Evolutionary conservation across 2,888 invertebrate species (phyloP).

Genomic region (Gastracanthus pulcherrimus): DNA sequence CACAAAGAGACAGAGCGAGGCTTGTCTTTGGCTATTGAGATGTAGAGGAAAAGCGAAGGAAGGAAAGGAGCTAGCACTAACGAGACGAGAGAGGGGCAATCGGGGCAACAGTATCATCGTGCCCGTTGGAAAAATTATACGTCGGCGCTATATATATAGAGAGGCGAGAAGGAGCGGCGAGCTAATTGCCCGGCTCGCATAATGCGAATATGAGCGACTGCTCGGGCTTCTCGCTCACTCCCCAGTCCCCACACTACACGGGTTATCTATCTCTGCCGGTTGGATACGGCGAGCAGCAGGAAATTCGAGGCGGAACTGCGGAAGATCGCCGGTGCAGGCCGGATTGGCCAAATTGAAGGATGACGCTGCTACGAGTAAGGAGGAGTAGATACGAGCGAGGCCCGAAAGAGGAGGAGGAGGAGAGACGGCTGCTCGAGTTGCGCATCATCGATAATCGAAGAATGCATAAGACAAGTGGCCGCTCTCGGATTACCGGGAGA

Average conservation of each 20-base stretch:
- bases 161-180: background rate
- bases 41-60: no score
- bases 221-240: constrained; percentile 6
- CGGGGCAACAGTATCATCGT: no score
- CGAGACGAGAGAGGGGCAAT: no score
- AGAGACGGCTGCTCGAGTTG: constrained; percentile 9
- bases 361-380: no score
- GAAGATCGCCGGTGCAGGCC: background rate
- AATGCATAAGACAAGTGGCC: constrained; percentile 47
- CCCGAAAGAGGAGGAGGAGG: background rate
- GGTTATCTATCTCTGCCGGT: background rate
- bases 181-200: background rate
- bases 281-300: background rate
- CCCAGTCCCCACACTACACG: background rate
- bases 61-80: no score
- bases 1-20: background rate
- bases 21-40: no score
- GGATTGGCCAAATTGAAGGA: background rate
- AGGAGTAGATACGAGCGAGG: no score
- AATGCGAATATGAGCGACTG: background rate
- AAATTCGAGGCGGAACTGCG: constrained; percentile 52
- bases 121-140: no score
- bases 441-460: constrained; percentile 51
- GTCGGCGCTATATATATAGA: no score
- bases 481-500: constrained; percentile 39